Conservation (phyloP, 2,797 vertebrate genomes). For the Trachops cirrhosus region DNA sequence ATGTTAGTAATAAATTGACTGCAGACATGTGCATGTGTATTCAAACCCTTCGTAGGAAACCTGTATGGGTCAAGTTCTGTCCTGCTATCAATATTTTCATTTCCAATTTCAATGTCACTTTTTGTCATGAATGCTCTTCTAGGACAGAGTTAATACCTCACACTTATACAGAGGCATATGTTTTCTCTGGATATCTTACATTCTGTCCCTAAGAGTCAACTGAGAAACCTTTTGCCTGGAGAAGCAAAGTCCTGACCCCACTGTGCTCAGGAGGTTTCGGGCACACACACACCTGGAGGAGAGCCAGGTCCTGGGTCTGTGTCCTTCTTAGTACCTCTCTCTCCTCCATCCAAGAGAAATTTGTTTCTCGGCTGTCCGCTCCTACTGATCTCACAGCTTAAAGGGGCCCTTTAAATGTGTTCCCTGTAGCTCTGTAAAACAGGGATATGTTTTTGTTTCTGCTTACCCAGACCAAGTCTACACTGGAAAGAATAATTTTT, state of each 20-base stretch:
- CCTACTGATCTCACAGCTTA: background rate
- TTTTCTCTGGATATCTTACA: background rate
- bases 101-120: conserved; percentile 31
- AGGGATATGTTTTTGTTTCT: background rate
- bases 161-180: background rate
- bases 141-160: background rate
- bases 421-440: background rate
- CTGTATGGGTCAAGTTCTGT: background rate
- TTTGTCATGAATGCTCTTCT: background rate
- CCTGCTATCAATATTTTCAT: conserved; percentile 26
- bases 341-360: background rate
- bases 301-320: background rate
- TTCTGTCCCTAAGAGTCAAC: background rate
- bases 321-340: background rate
- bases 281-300: background rate
- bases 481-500: background rate
- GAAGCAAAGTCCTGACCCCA: background rate
- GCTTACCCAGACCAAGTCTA: background rate
- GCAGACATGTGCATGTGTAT: background rate
- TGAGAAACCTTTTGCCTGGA: background rate
- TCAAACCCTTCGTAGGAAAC: background rate
- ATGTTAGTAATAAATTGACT: background rate
- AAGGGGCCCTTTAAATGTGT: background rate
- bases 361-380: background rate
- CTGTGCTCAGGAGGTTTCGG: background rate